phyloP scores from a whole-genome alignment of 2,113 vertebrate genomes.

The Amia ocellicauda region DNA sequence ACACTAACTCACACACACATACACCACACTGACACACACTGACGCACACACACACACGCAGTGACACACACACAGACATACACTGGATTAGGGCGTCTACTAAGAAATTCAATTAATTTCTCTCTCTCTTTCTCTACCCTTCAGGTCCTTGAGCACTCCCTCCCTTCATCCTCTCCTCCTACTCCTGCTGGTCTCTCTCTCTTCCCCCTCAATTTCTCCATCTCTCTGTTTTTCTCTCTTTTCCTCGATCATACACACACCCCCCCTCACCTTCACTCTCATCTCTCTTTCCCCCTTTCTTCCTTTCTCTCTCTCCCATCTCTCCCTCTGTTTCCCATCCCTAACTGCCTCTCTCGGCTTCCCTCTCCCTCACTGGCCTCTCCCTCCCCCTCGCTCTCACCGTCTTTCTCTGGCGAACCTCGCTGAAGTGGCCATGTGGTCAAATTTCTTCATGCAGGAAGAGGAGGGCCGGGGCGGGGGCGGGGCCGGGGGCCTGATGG shows the following conservation, averaged over 20 bases:
- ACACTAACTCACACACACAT: too few species aligned
- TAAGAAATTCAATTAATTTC: slow-evolving; percentile 5
- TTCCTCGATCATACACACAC: slow-evolving; percentile 13
- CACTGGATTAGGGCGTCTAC: too few species aligned
- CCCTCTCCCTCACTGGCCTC: slow-evolving; percentile 28
- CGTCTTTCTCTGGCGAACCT: slow-evolving; percentile 63
- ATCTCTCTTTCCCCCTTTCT: slow-evolving; percentile 6
- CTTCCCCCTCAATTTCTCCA: too few species aligned
- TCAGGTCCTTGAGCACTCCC: neutral
- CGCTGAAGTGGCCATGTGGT: slow-evolving; percentile 72
- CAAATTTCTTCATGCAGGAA: slow-evolving; percentile 78
- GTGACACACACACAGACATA: too few species aligned
- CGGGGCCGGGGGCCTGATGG: slow-evolving; percentile 38
- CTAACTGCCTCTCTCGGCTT: slow-evolving; percentile 27
- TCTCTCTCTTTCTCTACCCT: neutral
- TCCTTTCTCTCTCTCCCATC: slow-evolving; percentile 8
- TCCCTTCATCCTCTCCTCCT: neutral
- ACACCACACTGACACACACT: too few species aligned
- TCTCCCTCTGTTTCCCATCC: slow-evolving; percentile 2
- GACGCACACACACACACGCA: too few species aligned
- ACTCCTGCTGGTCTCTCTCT: neutral
- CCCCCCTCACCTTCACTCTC: slow-evolving; percentile 32
- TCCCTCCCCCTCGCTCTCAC: slow-evolving; percentile 39
- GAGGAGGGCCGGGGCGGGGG: slow-evolving; percentile 64
- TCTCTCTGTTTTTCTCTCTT: neutral